Evolutionary conservation across 2,888 invertebrate species (phyloP).

Genomic region (Caenorhabditis panamensis): DNA sequence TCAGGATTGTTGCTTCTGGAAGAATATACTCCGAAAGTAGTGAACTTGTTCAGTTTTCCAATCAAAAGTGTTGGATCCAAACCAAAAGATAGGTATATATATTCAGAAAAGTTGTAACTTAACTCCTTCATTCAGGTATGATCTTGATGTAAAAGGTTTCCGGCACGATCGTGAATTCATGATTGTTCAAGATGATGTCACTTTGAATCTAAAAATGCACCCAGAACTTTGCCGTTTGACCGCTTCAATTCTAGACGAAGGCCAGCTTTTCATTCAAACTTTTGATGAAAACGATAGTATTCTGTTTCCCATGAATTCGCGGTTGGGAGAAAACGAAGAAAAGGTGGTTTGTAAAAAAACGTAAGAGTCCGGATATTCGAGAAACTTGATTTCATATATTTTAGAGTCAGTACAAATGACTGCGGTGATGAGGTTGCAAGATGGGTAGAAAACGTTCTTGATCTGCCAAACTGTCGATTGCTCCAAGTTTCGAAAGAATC

Average conservation of each 20-base stretch:
- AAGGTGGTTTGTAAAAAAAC: slow-evolving; percentile 91
- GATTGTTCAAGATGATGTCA: slow-evolving; percentile 89
- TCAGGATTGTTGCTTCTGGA: not conserved
- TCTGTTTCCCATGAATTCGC: slow-evolving; percentile 20
- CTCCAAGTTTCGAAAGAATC: slow-evolving; percentile 81
- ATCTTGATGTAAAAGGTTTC: slow-evolving; percentile 88
- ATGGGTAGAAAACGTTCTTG: slow-evolving; percentile 86
- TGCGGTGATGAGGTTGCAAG: slow-evolving; percentile 89
- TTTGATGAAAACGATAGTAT: slow-evolving; percentile 45
- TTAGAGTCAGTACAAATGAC: slow-evolving; percentile 87
- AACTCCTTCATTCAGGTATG: slow-evolving; percentile 87
- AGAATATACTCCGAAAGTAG: slow-evolving; percentile 28
- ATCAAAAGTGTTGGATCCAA: slow-evolving; percentile 71
- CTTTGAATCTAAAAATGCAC: slow-evolving; percentile 91
- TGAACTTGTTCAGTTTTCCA: slow-evolving; percentile 70
- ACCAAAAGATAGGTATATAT: slow-evolving; percentile 49
- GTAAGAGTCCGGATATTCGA: slow-evolving; percentile 10
- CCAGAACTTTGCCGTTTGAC: slow-evolving; percentile 86
- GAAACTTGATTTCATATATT: slow-evolving; percentile 1
- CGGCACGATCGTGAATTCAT: slow-evolving; percentile 94
- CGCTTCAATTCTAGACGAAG: slow-evolving; percentile 40
- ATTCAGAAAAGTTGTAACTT: no score
- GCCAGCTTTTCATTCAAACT: slow-evolving; percentile 30
- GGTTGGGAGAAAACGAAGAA: slow-evolving; percentile 83
- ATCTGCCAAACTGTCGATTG: slow-evolving; percentile 56